A percentile compares a stretch with the other conserved stretches of the same genome.
These are phyloP conservation scores for Balaenoptera acutorostrata DNA, from an alignment of 2,113 vertebrate genomes.

Conservation along the genomic window DNA sequence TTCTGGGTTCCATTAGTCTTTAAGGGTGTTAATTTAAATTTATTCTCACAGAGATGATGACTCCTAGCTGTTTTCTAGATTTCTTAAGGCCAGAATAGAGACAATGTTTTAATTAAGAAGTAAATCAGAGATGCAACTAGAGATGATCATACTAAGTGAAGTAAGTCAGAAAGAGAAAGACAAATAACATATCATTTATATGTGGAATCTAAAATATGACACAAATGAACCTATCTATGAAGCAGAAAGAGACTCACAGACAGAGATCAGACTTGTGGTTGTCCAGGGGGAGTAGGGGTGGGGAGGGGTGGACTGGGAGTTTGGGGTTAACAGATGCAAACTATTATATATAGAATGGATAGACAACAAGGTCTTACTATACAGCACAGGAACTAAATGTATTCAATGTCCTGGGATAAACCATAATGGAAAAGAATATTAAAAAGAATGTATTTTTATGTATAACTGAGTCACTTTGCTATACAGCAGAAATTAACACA, in stretches of 20 bases:
- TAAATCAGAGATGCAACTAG: background rate
- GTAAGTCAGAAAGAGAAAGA: background rate
- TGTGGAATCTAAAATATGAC: background rate
- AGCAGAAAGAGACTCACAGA: background rate
- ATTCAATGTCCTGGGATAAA: background rate
- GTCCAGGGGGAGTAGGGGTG: background rate
- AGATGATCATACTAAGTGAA: background rate
- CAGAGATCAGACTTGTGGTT: background rate
- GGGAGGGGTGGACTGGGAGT: background rate
- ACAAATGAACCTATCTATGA: background rate
- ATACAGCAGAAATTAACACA: background rate
- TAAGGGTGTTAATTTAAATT: background rate
- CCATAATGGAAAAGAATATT: background rate
- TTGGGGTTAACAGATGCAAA: background rate
- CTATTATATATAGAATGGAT: background rate
- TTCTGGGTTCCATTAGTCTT: background rate
- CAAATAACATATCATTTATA: background rate
- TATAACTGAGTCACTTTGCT: background rate
- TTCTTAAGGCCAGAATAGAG: background rate
- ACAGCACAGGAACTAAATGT: background rate
- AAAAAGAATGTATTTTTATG: background rate
- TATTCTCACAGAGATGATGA: background rate
- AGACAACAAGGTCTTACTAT: background rate
- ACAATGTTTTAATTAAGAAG: background rate
- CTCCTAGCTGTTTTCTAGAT: background rate